Conservation (phyloP, 2,113 vertebrate species). For the Neodontobutis hainanensis region DNA sequence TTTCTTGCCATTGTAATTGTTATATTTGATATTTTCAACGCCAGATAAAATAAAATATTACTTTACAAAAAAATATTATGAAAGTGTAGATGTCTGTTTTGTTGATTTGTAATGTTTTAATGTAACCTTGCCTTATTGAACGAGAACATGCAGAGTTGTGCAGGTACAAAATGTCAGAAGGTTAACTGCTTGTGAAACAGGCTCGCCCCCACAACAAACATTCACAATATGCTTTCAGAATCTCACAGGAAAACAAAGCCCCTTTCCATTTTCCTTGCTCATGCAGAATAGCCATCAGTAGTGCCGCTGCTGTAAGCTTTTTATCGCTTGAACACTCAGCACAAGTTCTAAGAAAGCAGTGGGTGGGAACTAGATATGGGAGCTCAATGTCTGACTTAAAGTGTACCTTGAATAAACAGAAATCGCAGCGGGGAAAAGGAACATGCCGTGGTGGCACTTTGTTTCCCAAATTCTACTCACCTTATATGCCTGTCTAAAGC, state of each 20-base stretch:
- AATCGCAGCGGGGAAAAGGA: constrained; percentile 15
- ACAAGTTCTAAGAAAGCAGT: constrained; percentile 29
- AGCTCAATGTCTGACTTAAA: constrained; percentile 13
- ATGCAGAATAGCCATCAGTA: constrained; percentile 22
- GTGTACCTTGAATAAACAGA: constrained; percentile 33
- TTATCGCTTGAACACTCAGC: constrained; percentile 34
- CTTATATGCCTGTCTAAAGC: neutral
- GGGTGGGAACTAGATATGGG: constrained; percentile 35
- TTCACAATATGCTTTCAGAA: constrained; percentile 5
- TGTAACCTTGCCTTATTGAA: neutral
- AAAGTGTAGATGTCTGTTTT: neutral
- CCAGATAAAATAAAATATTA: too few species aligned
- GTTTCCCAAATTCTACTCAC: constrained; percentile 15
- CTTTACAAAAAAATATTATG: neutral
- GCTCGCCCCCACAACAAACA: neutral
- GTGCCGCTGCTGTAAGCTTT: constrained; percentile 24
- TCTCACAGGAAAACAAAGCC: neutral
- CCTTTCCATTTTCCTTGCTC: neutral
- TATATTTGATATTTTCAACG: too few species aligned
- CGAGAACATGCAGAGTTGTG: neutral
- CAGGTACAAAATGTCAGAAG: constrained; percentile 2
- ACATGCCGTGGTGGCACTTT: constrained; percentile 25
- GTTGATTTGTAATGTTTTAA: neutral
- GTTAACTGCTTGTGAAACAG: constrained; percentile 2
- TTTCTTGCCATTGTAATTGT: too few species aligned